phyloP scores from a whole-genome alignment of 2,113 vertebrate genomes.

The Takifugu flavidus region DNA sequence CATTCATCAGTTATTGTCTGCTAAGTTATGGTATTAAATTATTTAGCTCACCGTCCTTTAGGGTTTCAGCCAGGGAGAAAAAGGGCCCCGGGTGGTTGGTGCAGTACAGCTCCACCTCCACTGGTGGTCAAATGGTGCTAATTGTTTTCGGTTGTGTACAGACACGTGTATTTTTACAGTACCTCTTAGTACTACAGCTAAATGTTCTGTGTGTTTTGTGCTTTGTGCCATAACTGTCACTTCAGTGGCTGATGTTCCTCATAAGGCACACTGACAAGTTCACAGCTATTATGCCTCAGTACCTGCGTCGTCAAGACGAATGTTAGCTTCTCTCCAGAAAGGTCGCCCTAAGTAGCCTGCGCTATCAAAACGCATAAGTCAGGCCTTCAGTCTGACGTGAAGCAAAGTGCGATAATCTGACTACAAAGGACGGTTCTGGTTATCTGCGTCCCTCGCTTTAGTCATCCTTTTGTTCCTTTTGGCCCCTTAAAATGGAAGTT shows the following conservation, averaged over 20 bases:
- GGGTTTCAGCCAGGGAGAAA: too few species aligned
- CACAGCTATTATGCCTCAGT: background rate
- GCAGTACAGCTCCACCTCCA: too few species aligned
- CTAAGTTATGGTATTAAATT: too few species aligned
- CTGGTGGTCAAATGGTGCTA: too few species aligned
- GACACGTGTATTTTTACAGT: background rate
- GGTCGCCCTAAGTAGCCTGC: background rate
- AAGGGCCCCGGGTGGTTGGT: too few species aligned
- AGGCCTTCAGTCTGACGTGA: conserved; percentile 10
- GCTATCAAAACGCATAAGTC: conserved; percentile 23
- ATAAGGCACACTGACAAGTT: conserved; percentile 11
- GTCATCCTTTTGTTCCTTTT: too few species aligned
- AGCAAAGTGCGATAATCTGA: background rate
- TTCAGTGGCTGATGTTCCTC: background rate
- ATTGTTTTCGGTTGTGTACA: too few species aligned
- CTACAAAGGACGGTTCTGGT: background rate
- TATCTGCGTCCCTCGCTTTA: background rate
- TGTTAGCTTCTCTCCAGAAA: conserved; percentile 18
- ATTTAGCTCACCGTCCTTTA: too few species aligned
- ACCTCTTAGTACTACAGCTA: background rate
- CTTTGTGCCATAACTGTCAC: conserved; percentile 17
- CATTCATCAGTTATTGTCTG: too few species aligned
- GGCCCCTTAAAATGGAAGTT: too few species aligned
- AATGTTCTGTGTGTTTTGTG: conserved; percentile 6
- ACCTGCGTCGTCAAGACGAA: conserved; percentile 12